Base-by-base conservation (phyloP, 2,888 invertebrate species). In the Steinernema carpocapsae region DNA sequence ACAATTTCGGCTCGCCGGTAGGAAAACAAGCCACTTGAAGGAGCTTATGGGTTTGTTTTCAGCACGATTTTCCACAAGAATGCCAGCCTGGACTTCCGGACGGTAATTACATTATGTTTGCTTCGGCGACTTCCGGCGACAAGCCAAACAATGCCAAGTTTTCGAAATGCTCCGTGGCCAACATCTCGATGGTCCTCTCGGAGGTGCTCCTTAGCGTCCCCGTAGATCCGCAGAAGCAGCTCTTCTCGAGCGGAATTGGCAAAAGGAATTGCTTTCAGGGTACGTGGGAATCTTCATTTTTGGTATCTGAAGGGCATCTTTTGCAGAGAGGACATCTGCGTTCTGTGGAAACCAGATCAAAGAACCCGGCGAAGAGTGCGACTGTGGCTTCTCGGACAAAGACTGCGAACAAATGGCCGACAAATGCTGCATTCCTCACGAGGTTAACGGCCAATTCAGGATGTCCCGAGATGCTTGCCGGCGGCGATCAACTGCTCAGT, bases 261-360 rank as follows among this genome's bases (percentile, higher is more conserved):
- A 97, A 97, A 89, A 91, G 93, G 70, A 95, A 97, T 89, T 97
- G 97, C 87, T 94, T 99, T 89, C 92, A 93, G 82, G 90, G 91
- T 91, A 86, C 86, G 86, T 84, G 32, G 42, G 22, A 14, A 24
- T 37, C 10, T 37, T 3, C 46, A n/a, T 71, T 70, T 43, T 45
- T 76, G 4, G 75, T 85, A 83, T 77, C 29, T 32, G 19, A 76
- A 45, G 29, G 32, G 22, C n/a, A 7, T 48, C 7, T 7, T 48
- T 48, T 48, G 3, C 89, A 94, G 95, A 94, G 88, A 93, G 94
- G 22, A 94, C 94, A 89, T 92, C 92, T 74, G 95, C 97, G 37
- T 99, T 97, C 92, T 99, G 99, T 89, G 99, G 99, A 74, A 99
- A 99, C 89, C 96, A 96, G 90, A 95, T 99, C 85, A 95, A 95